Evolutionary conservation across 2,888 invertebrate genomes (phyloP), one percentile per base, ranked within the genome.

Genomic region (Heliconius cydno): DNA sequence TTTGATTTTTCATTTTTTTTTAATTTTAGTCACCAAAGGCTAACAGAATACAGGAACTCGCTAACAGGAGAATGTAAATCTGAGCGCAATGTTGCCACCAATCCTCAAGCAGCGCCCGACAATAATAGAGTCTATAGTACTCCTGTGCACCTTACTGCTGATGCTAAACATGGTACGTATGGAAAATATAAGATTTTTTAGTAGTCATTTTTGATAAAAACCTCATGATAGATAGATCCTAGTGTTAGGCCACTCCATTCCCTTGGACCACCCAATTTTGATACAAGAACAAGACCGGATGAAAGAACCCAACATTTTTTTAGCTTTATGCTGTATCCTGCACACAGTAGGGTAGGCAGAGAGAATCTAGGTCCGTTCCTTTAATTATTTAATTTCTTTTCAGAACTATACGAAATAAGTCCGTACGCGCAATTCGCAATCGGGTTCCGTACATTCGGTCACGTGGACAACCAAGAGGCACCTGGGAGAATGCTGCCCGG

Each of bases 371-470:
- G 5, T 41, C 41, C 12, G 12, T 41, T 41, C 41, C 41, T 34
- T 34, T 34, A 34, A 34, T 34, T 34, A 60, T 1, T 7, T 9
- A 9, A 3, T 60, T 10, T 4, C 3, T 46, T 90, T 89, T 0
- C 91, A 95, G 95, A 95, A 85, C 83, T 95, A 19, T 95, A 95
- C 83, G 95, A 95, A 81, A 95, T 95, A 85, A 95, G 95, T 86
- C 95, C 95, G 1, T 95, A 95, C 82, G 95, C 95, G 0, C 95
- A 95, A 78, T 95, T 95, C 73, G 94, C 94, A 0, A 91, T 95
- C 76, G 95, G 95, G 0, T 95, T 95, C 83, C 90, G 95, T n/a
- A 95, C 95, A 2, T 95, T 95, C n/a, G 95, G 95, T 0, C 95
- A 95, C 80, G 94, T 94, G 0, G 95, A 95, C 15, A 95, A 95